phyloP scores from a whole-genome alignment of 2,888 invertebrate species.

The Geophilus truncorum region DNA sequence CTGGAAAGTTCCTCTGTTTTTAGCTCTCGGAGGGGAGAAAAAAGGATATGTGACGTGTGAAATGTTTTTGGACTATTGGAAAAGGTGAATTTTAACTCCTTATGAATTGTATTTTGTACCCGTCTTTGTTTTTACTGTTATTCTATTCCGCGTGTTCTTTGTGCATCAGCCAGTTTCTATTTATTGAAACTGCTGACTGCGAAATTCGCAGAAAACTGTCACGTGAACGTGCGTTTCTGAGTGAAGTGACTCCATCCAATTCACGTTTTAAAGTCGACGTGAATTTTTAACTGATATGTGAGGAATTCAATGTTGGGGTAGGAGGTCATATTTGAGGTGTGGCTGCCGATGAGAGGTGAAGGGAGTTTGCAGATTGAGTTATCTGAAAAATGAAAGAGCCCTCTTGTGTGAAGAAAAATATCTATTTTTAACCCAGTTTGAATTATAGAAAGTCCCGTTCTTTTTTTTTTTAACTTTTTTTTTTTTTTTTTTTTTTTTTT shows the following conservation, averaged over 20 bases:
- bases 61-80: slow-evolving; percentile 85
- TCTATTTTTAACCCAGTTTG: neutral
- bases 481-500: slow-evolving; percentile 25
- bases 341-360: slow-evolving; percentile 3
- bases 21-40: slow-evolving; percentile 69
- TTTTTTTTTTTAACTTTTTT: slow-evolving; percentile 12
- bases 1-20: slow-evolving; percentile 95
- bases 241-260: neutral
- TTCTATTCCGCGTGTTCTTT: neutral
- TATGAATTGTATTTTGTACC: neutral
- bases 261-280: neutral
- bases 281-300: neutral
- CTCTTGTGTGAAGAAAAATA: neutral
- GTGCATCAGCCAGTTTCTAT: neutral
- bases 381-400: neutral
- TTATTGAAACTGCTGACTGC: slow-evolving; percentile 10
- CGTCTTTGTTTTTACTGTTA: neutral
- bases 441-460: neutral
- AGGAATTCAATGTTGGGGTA: neutral
- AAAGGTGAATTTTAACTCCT: slow-evolving; percentile 64
- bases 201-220: neutral
- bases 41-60: slow-evolving; percentile 69
- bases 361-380: neutral
- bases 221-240: neutral
- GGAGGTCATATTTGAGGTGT: neutral